Conservation (phyloP, 2,888 invertebrate genomes). For the Diploptera punctata region DNA sequence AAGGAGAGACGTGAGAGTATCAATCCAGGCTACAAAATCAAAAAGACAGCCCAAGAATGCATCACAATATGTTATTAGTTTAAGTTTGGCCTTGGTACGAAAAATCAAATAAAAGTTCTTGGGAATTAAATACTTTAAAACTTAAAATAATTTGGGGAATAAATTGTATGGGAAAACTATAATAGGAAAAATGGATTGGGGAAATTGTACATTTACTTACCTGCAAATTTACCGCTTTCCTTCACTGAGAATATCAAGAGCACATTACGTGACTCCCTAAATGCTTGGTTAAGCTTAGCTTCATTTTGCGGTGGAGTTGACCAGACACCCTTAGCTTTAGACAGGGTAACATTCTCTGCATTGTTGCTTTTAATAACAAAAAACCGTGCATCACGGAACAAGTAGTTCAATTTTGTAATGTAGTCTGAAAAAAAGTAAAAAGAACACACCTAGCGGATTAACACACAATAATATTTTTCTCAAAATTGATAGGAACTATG, state of each 20-base stretch:
- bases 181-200: neutral
- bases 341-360: slow-evolving; percentile 92
- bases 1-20: no score
- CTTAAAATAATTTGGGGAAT: no score
- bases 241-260: slow-evolving; percentile 96
- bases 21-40: no score
- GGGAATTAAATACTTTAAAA: no score
- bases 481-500: no score
- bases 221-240: slow-evolving; percentile 84
- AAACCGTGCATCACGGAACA: slow-evolving; percentile 92
- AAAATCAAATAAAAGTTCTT: no score
- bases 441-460: no score
- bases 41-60: no score
- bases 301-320: slow-evolving; percentile 97
- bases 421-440: slow-evolving; percentile 66
- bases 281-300: slow-evolving; percentile 93
- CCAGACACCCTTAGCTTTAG: slow-evolving; percentile 96
- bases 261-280: slow-evolving; percentile 90
- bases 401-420: slow-evolving; percentile 87
- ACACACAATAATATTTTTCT: no score
- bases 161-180: no score
- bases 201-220: slow-evolving; percentile 46
- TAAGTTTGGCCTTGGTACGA: no score
- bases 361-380: slow-evolving; percentile 98
- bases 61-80: no score